Conservation (phyloP, 2,888 invertebrate genomes). For the Pristionchus exspectatus region DNA sequence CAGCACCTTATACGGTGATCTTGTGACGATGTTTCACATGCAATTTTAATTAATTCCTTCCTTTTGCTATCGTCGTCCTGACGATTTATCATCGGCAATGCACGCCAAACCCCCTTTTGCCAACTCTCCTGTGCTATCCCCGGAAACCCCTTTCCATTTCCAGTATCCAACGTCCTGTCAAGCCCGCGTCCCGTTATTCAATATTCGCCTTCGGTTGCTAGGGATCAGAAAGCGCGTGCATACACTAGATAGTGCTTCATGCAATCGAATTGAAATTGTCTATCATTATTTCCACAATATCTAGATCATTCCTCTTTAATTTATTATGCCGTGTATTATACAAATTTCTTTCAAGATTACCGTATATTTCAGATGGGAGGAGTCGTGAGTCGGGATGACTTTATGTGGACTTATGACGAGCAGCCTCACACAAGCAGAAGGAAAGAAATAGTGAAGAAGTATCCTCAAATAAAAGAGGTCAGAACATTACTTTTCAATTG, state of each 20-base stretch:
- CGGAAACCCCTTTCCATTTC: background rate
- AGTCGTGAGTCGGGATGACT: slow-evolving; percentile 92
- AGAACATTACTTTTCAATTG: background rate
- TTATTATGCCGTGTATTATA: background rate
- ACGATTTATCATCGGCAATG: background rate
- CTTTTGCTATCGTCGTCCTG: background rate
- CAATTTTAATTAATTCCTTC: background rate
- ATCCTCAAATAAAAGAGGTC: slow-evolving; percentile 88
- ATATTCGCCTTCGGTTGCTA: slow-evolving; percentile 8
- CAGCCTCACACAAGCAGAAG: slow-evolving; percentile 97
- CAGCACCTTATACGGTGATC: background rate
- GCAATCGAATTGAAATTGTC: background rate
- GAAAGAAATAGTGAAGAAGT: slow-evolving; percentile 94
- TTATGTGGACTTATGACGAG: slow-evolving; percentile 97
- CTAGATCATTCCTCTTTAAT: background rate
- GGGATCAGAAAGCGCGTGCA: background rate
- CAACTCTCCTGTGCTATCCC: background rate
- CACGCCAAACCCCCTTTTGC: background rate
- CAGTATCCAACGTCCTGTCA: background rate
- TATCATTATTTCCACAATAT: background rate
- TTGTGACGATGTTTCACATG: background rate
- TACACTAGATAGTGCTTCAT: background rate
- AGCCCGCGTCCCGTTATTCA: background rate
- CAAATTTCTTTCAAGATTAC: no score
- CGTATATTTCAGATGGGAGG: slow-evolving; percentile 87